Conservation (phyloP, 2,888 invertebrate genomes). For the Eupsilia transversa region DNA sequence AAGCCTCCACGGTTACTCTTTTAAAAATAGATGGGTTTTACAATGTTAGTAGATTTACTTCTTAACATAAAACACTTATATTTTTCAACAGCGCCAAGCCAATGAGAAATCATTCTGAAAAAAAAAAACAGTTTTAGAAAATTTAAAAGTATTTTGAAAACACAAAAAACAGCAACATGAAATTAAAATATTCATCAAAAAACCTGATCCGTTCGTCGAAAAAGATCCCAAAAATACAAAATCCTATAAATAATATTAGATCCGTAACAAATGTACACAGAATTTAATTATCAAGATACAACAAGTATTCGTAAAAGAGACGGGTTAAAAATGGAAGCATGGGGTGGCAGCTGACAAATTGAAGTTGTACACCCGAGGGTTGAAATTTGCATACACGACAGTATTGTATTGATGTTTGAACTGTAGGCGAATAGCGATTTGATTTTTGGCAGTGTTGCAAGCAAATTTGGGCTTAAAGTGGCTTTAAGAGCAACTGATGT, state of each 20-base stretch:
- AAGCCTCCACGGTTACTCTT: no score
- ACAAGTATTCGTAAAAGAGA: conserved; percentile 46
- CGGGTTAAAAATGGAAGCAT: conserved; percentile 68
- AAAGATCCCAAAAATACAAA: conserved; percentile 17
- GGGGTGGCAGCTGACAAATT: conserved; percentile 82
- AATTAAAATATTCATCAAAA: not conserved
- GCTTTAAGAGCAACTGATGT: not conserved
- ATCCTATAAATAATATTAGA: conserved; percentile 43
- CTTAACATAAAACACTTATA: not conserved
- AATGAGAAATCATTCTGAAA: not conserved
- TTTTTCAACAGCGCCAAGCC: not conserved
- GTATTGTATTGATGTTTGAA: conserved; percentile 69
- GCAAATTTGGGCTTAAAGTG: not conserved
- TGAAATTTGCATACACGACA: conserved; percentile 83
- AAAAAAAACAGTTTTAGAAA: not conserved
- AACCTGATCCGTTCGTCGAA: not conserved
- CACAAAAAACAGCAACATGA: not conserved
- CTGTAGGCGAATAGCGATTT: conserved; percentile 45
- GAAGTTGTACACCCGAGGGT: conserved; percentile 79
- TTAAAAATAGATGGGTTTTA: no score
- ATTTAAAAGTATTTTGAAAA: not conserved
- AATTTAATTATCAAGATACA: conserved; percentile 61
- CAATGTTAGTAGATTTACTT: no score
- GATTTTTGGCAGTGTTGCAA: not conserved
- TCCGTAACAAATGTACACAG: conserved; percentile 39